Conservation (phyloP, 2,113 vertebrate genomes). For the Paralichthys olivaceus region DNA sequence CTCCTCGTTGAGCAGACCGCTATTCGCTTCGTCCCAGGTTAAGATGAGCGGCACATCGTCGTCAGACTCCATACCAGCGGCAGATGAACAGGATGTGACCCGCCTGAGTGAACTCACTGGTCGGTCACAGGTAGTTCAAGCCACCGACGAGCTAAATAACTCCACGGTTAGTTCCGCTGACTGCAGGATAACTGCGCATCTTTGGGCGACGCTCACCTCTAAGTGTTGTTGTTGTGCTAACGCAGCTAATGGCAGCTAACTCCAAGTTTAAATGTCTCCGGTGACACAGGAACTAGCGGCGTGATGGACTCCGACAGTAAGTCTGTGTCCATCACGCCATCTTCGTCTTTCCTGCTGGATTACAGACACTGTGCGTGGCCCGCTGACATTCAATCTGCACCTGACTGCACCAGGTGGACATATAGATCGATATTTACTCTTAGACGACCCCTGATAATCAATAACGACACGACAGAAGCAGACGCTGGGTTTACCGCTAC, state of each 20-base stretch:
- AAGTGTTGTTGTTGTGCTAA: background rate
- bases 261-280: background rate
- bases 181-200: background rate
- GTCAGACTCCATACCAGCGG: slow-evolving; percentile 83
- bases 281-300: background rate
- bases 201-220: background rate
- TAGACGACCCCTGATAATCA: background rate
- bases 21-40: slow-evolving; percentile 90
- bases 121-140: background rate
- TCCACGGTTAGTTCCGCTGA: background rate
- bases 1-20: slow-evolving; percentile 78
- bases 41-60: slow-evolving; percentile 94
- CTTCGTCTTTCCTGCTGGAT: background rate
- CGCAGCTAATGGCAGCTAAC: background rate
- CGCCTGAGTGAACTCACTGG: background rate
- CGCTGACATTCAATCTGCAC: background rate
- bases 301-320: too few species aligned
- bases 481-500: background rate
- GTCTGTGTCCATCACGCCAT: slow-evolving; percentile 31
- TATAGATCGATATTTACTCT: background rate
- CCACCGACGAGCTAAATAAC: slow-evolving; percentile 12
- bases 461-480: background rate
- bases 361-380: background rate
- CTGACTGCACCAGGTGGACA: background rate
- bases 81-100: slow-evolving; percentile 1